Base-by-base conservation (phyloP, 2,888 invertebrate genomes). In the Teleiodes luculella region DNA sequence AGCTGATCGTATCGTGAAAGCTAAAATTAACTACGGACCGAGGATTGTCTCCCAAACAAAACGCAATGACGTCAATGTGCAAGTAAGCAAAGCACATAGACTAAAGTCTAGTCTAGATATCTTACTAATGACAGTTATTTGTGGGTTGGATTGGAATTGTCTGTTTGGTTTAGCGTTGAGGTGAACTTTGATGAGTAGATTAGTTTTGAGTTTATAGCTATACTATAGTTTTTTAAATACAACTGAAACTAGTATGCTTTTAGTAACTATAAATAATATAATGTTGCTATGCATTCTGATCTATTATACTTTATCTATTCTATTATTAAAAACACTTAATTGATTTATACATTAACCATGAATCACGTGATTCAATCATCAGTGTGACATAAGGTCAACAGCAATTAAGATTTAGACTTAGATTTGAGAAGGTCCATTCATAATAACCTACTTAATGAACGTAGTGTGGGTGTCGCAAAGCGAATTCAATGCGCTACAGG, bases 381-480 rank as follows among this genome's bases (percentile, higher is more conserved):
- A 24, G 3, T 24, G 24, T 45, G 45, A n/a, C 30, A 28, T 45
- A 11, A 30, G 45, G 45, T 45, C 45, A 24, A 24, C 43, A 43
- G 24, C 24, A 24, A 24, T 43, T 16, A 24, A 11, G 43, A 20
- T 24, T 43, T 43, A 45, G 45, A 30, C 45, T 5, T 43, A 45
- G 45, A 45, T 45, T 45, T 30, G 45, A 28, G 45, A 24, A 6
- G 45, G n/a, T 11, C 30, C 55, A 39, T 64, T 57, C 41, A 50
- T 57, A 50, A 45, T 30, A 45, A 45, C 46, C 62, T 56, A 67
- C 67, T 49, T 35, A 24, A 50, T 59, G 52, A 57, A 41, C 64
- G 67, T 65, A 65, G 54, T 72, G 85, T 85, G 76, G 84, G 85
- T 62, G 83, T 76, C 68, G 67, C 69, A 71, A 74, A 78, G 76